phyloP scores from a whole-genome alignment of 2,113 vertebrate species.

The Thomomys bottae region DNA sequence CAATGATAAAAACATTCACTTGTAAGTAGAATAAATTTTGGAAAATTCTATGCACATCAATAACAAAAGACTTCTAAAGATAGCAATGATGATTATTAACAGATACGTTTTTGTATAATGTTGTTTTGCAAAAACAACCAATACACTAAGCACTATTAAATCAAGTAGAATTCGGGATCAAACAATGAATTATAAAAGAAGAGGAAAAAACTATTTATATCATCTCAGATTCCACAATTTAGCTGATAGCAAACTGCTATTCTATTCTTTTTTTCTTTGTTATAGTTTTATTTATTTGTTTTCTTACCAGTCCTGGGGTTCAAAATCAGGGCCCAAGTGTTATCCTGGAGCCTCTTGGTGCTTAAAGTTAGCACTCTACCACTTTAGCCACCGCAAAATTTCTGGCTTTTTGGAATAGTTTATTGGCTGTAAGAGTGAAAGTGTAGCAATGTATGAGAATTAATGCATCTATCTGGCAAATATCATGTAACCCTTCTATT shows the following conservation, averaged over 20 bases:
- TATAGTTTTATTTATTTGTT: too few species aligned
- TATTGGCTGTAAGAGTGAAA: too few species aligned
- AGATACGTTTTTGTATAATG: not conserved
- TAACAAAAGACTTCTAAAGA: conserved; percentile 2
- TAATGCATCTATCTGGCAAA: too few species aligned
- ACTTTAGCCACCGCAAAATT: too few species aligned
- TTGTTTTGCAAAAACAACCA: not conserved
- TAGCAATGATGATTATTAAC: not conserved
- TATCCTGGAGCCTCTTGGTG: too few species aligned
- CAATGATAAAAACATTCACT: not conserved
- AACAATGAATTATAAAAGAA: not conserved
- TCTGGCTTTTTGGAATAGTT: too few species aligned
- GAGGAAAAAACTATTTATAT: not conserved
- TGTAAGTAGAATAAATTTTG: conserved; percentile 5
- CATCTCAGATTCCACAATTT: conserved; percentile 14
- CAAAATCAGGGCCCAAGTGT: too few species aligned
- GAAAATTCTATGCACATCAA: not conserved
- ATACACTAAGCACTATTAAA: not conserved
- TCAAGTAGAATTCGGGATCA: not conserved
- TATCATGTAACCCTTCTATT: too few species aligned
- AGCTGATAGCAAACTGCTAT: not conserved
- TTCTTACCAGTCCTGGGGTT: too few species aligned
- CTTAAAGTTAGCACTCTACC: too few species aligned
- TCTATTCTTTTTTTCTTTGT: too few species aligned
- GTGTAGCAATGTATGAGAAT: too few species aligned